Conservation (phyloP, 2,888 invertebrate species). For the Dynastes tityus region DNA sequence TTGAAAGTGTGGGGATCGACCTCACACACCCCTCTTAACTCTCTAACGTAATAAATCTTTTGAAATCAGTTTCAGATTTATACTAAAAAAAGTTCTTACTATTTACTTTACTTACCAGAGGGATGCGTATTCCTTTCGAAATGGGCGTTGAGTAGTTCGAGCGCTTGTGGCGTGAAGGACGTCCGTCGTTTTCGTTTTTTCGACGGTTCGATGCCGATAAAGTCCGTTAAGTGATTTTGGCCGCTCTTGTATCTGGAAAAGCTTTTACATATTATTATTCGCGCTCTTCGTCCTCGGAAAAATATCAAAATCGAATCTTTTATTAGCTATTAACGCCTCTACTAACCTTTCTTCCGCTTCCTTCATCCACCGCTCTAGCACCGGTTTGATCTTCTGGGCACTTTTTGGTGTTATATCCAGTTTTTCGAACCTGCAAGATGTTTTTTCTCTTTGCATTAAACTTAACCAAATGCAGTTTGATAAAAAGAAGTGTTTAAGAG, state of each 20-base stretch:
- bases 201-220: slow-evolving; percentile 96
- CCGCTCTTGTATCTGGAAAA: slow-evolving; percentile 89
- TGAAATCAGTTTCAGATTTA: no score
- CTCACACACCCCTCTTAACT: no score
- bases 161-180: slow-evolving; percentile 96
- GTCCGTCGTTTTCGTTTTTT: slow-evolving; percentile 97
- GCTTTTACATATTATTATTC: slow-evolving; percentile 62
- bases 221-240: slow-evolving; percentile 94
- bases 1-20: no score
- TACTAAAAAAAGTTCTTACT: no score
- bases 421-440: slow-evolving; percentile 92
- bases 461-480: no score
- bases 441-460: not conserved
- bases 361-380: slow-evolving; percentile 98
- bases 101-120: slow-evolving; percentile 80
- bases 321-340: not conserved
- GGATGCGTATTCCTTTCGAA: slow-evolving; percentile 98
- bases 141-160: slow-evolving; percentile 94
- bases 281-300: slow-evolving; percentile 43
- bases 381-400: slow-evolving; percentile 99
- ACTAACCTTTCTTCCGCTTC: slow-evolving; percentile 96
- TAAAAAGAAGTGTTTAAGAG: no score
- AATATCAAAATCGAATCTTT: no score
- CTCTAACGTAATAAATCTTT: no score
- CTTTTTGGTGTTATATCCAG: slow-evolving; percentile 99